phyloP scores from a whole-genome alignment of 2,888 invertebrate species.

The Drosophila mercatorum region DNA sequence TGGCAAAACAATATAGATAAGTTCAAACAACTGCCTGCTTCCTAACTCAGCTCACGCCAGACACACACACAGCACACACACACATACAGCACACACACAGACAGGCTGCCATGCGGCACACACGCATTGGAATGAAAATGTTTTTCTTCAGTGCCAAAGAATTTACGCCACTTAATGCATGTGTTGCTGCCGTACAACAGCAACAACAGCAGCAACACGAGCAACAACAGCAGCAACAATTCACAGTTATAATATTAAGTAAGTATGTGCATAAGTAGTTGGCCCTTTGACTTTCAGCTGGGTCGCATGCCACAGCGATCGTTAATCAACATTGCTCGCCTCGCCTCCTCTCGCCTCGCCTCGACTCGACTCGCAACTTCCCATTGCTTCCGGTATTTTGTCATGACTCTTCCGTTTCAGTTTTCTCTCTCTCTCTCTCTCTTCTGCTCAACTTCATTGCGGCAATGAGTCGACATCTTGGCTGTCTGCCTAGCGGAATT shows the following conservation, averaged over 20 bases:
- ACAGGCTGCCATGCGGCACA: not conserved
- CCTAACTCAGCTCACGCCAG: constrained; percentile 3
- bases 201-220: not conserved
- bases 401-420: constrained; percentile 29
- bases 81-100: too few species aligned
- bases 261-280: constrained; percentile 34
- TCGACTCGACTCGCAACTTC: not conserved
- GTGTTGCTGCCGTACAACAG: constrained; percentile 33
- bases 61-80: not conserved
- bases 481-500: constrained; percentile 35
- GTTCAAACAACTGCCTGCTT: constrained; percentile 73
- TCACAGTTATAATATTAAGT: constrained; percentile 51
- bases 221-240: constrained; percentile 21
- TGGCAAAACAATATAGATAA: constrained; percentile 81
- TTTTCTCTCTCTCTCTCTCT: too few species aligned
- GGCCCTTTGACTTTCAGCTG: constrained; percentile 36
- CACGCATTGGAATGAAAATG: constrained; percentile 76
- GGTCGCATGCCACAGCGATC: constrained; percentile 52
- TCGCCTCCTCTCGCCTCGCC: not conserved
- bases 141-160: constrained; percentile 68
- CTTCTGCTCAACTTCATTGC: constrained; percentile 9
- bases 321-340: constrained; percentile 55
- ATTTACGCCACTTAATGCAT: constrained; percentile 64
- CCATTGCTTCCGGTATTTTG: constrained; percentile 56
- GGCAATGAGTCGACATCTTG: constrained; percentile 52